A percentile compares a stretch with the other conserved stretches of the same genome.
These are phyloP conservation scores for Hypomecis punctinalis DNA, from an alignment of 2,888 invertebrate species.

Conservation along the genomic window DNA sequence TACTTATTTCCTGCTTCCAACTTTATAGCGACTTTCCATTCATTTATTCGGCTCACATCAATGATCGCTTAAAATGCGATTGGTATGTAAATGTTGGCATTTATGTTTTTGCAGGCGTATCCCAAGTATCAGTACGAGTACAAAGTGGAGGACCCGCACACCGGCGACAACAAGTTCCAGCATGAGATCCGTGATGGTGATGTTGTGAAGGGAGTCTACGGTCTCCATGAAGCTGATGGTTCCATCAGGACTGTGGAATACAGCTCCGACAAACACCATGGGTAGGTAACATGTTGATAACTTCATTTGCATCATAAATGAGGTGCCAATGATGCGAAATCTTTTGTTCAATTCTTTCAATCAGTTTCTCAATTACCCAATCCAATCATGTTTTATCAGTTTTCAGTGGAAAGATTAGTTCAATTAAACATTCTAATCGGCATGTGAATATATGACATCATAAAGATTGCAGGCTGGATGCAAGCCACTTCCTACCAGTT, in stretches of 20 bases:
- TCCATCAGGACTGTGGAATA: constrained; percentile 86
- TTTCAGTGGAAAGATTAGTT: too few relatives aligned
- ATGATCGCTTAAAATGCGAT: constrained; percentile 55
- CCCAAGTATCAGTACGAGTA: constrained; percentile 86
- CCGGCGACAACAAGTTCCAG: constrained; percentile 87
- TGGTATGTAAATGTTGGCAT: constrained; percentile 36
- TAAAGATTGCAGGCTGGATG: too few relatives aligned
- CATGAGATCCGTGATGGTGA: constrained; percentile 86
- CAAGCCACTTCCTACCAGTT: too few relatives aligned
- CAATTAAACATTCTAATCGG: too few relatives aligned
- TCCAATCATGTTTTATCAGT: background rate
- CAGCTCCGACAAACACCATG: constrained; percentile 84
- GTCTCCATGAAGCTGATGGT: constrained; percentile 85
- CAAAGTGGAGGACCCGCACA: constrained; percentile 86
- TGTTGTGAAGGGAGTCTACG: constrained; percentile 87
- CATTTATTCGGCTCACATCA: constrained; percentile 62
- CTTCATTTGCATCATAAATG: too few relatives aligned
- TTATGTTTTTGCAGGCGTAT: constrained; percentile 70
- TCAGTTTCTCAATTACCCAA: too few relatives aligned
- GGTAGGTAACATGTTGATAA: constrained; percentile 62
- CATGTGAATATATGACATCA: too few relatives aligned
- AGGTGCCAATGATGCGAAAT: too few relatives aligned
- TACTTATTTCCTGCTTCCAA: constrained; percentile 49
- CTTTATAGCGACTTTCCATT: constrained; percentile 71
- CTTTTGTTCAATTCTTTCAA: too few relatives aligned